Conservation (phyloP, 1,140 invertebrate genomes). For the Lepidurus packardi region DNA sequence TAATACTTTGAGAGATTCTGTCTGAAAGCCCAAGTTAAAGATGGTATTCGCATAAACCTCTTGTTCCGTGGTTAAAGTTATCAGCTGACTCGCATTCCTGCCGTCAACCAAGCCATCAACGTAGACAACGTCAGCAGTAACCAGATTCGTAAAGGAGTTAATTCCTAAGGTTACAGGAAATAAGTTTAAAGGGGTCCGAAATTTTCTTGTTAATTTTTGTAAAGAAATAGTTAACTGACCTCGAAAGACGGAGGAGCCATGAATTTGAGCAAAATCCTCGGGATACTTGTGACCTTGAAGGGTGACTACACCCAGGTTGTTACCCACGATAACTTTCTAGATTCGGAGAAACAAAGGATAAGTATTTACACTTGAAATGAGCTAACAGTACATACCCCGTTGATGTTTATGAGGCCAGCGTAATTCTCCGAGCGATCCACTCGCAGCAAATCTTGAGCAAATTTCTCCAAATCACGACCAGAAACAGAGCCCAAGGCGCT, state of each 20-base stretch:
- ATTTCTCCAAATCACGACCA: not conserved
- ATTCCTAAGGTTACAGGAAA: not conserved
- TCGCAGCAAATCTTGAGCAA: not conserved
- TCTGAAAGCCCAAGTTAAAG: not conserved
- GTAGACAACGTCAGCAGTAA: not conserved
- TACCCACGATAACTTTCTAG: not conserved
- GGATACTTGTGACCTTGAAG: conserved; percentile 8
- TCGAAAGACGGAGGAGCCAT: not conserved
- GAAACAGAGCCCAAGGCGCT: not conserved
- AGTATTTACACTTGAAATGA: not conserved
- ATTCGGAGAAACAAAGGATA: not conserved
- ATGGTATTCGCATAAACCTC: not conserved
- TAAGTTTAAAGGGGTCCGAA: not conserved
- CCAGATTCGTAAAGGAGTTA: not conserved
- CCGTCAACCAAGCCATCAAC: not conserved
- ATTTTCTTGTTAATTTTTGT: not conserved
- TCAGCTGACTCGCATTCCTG: not conserved
- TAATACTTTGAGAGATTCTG: not conserved
- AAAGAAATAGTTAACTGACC: not conserved
- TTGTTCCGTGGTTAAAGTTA: not conserved
- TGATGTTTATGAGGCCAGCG: not conserved
- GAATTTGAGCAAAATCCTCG: not conserved
- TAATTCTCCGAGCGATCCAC: not conserved
- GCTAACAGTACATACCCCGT: not conserved
- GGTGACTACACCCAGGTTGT: not conserved